Base-by-base conservation (phyloP, 1,140 invertebrate genomes). In the Holcopasites calliopsidis region DNA sequence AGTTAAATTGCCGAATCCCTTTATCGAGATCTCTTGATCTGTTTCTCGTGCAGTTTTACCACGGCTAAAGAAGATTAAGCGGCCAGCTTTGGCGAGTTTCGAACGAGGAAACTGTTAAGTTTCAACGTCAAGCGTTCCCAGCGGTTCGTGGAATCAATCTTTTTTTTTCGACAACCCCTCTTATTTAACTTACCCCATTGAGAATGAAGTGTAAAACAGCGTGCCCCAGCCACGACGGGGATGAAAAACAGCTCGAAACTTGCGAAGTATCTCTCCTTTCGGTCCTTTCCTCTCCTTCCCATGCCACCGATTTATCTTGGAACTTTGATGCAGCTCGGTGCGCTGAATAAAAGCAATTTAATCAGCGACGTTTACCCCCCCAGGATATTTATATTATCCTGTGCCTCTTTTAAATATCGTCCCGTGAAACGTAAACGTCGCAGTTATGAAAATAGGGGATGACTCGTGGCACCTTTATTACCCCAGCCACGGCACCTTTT, bases 41-140 rank as follows among this genome's bases (percentile, higher is more conserved):
- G 23, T 62, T 60, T 40, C 21, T 13, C 55, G 11, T 4, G 16
- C 18, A 18, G n/a, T 21, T 18, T 72, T 21, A 13, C 8, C 60
- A n/a, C 47, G 3, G 11, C 13, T 23, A 44, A 73, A 65, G 70
- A 65, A 73, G 60, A 55, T 65, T 73, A 55, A 73, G n/a, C 38
- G 38, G 38, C 18, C 21, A 28, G 47, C 18, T 13, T 54, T 35
- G 23, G 23, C 8, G 38, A 65, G 11, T 73, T 52, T 31, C n/a
- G 44, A 62, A 61, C n/a, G 10, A 18, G 42, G 23, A n/a, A 26
- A 38, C 70, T 31, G 58, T 62, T 72, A 54, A 72, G 26, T 61
- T 54, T 50, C 13, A 8, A 33, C 42, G 31, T 60, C 11, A 3
- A 57, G 31, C 28, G 31, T 23, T 33, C 28, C 7, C 26, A 5